Base-by-base conservation (phyloP, 1,140 invertebrate genomes). In the Aethina tumida region DNA sequence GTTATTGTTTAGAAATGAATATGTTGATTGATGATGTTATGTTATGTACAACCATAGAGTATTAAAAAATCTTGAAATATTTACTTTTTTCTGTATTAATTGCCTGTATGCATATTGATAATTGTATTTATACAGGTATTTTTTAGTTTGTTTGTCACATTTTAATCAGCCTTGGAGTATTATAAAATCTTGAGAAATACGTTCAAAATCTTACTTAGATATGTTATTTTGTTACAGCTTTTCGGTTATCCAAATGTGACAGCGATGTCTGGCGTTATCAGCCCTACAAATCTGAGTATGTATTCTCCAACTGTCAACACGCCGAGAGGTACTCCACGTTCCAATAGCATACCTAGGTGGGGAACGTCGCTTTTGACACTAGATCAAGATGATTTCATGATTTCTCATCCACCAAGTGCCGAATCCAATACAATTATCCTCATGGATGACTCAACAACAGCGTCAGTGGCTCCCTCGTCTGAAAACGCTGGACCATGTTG, bases 361-460 rank as follows among this genome's bases (percentile, higher is more conserved):
- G 92, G 84, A 50, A 73, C 77, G 16, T 81, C 84, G 10, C 87
- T 93, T 61, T 83, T 92, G 50, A 82, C 79, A 22, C 62, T 93
- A 38, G 91, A 95, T 56, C 91, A 95, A 56, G 91, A 96, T 64
- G 94, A 95, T 64, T 85, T 81, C 53, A 86, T 93, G 76, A 79
- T 83, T 67, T 78, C 82, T 26, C 79, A 84, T 52, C 71, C 86
- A 49, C 63, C 67, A 45, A 69, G 67, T 58, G 52, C 68, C 26
- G 79, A 81, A 55, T 65, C 73, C 13, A 74, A 74, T 45, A 71
- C 79, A 39, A 75, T 80, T 39, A 74, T 79, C 31, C 64, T 83
- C 45, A 75, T 84, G 62, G 79, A 81, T 53, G 80, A 84, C 59
- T 77, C 77, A 74, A 56, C 55, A 38, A 39, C 45, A 12, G 38